Evolutionary conservation across 2,888 invertebrate genomes (phyloP).

Genomic region (Hololepta plana): DNA sequence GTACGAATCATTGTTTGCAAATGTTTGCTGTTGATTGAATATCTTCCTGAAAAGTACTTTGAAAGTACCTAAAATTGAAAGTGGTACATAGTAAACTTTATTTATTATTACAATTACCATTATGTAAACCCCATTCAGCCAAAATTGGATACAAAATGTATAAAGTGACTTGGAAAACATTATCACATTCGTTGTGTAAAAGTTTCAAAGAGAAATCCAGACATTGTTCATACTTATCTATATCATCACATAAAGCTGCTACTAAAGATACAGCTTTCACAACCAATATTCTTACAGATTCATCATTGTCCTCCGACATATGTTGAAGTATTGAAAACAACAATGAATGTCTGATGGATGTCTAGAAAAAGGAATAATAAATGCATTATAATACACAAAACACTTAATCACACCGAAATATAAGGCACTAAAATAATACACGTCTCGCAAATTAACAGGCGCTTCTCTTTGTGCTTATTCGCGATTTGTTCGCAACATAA

Average conservation of each 20-base stretch:
- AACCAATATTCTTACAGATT: slow-evolving; percentile 39
- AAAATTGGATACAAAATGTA: slow-evolving; percentile 40
- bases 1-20: no score
- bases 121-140: slow-evolving; percentile 39
- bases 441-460: slow-evolving; percentile 48
- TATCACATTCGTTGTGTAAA: slow-evolving; percentile 35
- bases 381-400: neutral
- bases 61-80: no score
- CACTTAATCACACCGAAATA: slow-evolving; percentile 38
- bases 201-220: slow-evolving; percentile 38
- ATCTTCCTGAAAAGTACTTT: no score
- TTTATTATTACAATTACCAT: slow-evolving; percentile 14
- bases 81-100: no score
- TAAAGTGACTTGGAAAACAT: slow-evolving; percentile 33
- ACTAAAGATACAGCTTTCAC: slow-evolving; percentile 41
- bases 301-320: slow-evolving; percentile 49
- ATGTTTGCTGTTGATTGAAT: no score
- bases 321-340: slow-evolving; percentile 55
- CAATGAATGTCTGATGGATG: slow-evolving; percentile 43
- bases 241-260: slow-evolving; percentile 42
- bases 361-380: no score
- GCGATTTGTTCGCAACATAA: slow-evolving; percentile 57
- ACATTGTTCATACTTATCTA: slow-evolving; percentile 41
- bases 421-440: slow-evolving; percentile 46
- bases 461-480: slow-evolving; percentile 45